Evolutionary conservation across 1,140 invertebrate genomes (phyloP).

Genomic region (Dendroctonus valens): DNA sequence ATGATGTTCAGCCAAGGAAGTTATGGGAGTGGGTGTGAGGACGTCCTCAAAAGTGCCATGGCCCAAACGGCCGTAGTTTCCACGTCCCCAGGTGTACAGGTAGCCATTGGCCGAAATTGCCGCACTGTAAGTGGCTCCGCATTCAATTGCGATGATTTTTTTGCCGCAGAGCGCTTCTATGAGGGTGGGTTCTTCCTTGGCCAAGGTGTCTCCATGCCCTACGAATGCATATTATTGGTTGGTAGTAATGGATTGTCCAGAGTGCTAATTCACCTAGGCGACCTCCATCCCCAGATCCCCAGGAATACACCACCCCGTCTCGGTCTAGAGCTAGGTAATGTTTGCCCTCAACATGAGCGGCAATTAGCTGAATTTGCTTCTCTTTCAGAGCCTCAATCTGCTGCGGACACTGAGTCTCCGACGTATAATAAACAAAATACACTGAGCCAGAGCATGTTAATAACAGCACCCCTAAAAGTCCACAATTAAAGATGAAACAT

Average conservation of each 20-base stretch:
- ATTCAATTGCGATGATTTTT: slow-evolving; percentile 65
- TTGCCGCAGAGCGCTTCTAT: slow-evolving; percentile 68
- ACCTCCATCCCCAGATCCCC: slow-evolving; percentile 77
- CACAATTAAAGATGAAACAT: neutral
- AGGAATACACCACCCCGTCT: slow-evolving; percentile 73
- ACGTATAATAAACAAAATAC: slow-evolving; percentile 64
- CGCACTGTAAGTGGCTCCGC: slow-evolving; percentile 77
- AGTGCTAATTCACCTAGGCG: slow-evolving; percentile 57
- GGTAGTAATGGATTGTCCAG: neutral
- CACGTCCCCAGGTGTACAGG: slow-evolving; percentile 82
- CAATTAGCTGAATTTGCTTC: slow-evolving; percentile 69
- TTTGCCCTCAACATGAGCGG: slow-evolving; percentile 73
- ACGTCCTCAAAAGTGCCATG: slow-evolving; percentile 79
- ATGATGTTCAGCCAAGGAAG: slow-evolving; percentile 65
- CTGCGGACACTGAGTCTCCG: slow-evolving; percentile 60
- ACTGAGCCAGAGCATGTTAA: slow-evolving; percentile 56
- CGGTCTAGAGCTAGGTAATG: slow-evolving; percentile 75
- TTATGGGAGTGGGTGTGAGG: slow-evolving; percentile 65
- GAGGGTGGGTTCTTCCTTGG: slow-evolving; percentile 69
- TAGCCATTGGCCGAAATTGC: slow-evolving; percentile 72
- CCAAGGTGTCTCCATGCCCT: slow-evolving; percentile 72
- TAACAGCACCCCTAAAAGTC: slow-evolving; percentile 20
- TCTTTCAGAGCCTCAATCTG: slow-evolving; percentile 58
- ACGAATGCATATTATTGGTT: neutral
- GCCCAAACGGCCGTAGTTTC: slow-evolving; percentile 78